Evolutionary conservation across 2,888 invertebrate species (phyloP), one percentile per base, ranked within the genome.

Genomic region (Bimastos eiseni): DNA sequence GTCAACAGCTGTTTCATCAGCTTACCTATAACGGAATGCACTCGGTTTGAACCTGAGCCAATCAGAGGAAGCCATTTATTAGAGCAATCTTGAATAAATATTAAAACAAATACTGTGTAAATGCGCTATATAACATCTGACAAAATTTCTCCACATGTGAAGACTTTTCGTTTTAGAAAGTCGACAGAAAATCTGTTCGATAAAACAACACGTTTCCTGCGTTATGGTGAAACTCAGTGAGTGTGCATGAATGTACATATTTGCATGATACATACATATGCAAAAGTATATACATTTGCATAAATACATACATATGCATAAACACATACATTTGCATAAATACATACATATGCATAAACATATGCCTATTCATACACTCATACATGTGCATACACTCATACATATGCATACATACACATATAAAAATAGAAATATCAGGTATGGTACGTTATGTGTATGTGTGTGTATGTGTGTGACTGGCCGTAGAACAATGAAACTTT

Each of bases 141-240:
- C 8, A n/a, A 30, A n/a, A 30, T 70, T 70, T 30, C n/a, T 70
- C 17, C 24, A 49, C 21, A 21, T 6, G 24, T 49, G 1, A 0
- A 49, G 6, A 70, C 6, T 70, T 30, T n/a, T 8, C 8, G 30
- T 70, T 70, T 70, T n/a, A 70, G 86, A 86, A 21, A 86, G 37
- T 86, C 86, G 36, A 86, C 86, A 86, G 34, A 36, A 34, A 37
- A 21, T 36, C 86, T 86, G 86, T 37, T 86, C 86, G 24, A 86
- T 86, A 36, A 86, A 86, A 19, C 86, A 86, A 86, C 86, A 86
- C 34, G 34, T 36, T 36, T 86, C 86, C 37, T 86, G 86, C 11
- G 86, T 36, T 11, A 86, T 86, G 86, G 34, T 11, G 34, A 86
- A 86, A 86, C 34, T 86, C 8, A 86, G 86, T 86, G 8, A 86